A percentile compares a stretch with the other conserved stretches of the same genome.
Conservation (phyloP, 2,797 vertebrate species). For the Menidia menidia region DNA sequence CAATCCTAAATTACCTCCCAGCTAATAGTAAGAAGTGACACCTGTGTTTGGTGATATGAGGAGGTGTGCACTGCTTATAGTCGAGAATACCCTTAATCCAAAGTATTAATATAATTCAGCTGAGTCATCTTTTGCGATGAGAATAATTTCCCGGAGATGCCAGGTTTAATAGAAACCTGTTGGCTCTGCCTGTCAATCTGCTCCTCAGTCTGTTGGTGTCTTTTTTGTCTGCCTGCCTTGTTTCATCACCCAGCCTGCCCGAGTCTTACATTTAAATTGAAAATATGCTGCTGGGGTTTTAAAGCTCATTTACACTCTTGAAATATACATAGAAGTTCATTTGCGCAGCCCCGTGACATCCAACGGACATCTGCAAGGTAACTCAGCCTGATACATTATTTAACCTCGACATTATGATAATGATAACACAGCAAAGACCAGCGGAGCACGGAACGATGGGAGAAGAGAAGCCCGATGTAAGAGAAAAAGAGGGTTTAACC, state of each 20-base stretch:
- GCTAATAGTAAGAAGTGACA: constrained; percentile 1
- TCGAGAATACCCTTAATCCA: constrained; percentile 8
- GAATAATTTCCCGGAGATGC: constrained; percentile 18
- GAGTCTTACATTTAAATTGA: neutral
- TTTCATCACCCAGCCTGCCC: constrained; percentile 2
- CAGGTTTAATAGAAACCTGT: constrained; percentile 40
- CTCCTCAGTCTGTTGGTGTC: constrained; percentile 16
- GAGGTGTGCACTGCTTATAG: constrained; percentile 5
- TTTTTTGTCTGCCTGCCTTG: neutral
- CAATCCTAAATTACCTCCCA: constrained; percentile 7
- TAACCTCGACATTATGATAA: constrained; percentile 62
- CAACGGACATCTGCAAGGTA: constrained; percentile 37
- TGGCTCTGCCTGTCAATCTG: constrained; percentile 35
- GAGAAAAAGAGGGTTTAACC: constrained; percentile 33
- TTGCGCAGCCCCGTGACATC: constrained; percentile 50
- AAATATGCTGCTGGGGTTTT: constrained; percentile 45
- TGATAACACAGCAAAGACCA: constrained; percentile 32
- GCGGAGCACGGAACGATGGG: neutral
- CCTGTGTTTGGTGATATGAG: neutral
- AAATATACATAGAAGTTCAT: constrained; percentile 46
- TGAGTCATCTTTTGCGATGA: constrained; percentile 25
- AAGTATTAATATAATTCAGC: constrained; percentile 27
- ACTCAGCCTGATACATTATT: constrained; percentile 58
- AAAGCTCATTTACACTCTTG: constrained; percentile 41
- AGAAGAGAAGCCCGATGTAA: constrained; percentile 7